Base-by-base conservation (phyloP, 2,888 invertebrate genomes). In the Erpobdella octoculata region DNA sequence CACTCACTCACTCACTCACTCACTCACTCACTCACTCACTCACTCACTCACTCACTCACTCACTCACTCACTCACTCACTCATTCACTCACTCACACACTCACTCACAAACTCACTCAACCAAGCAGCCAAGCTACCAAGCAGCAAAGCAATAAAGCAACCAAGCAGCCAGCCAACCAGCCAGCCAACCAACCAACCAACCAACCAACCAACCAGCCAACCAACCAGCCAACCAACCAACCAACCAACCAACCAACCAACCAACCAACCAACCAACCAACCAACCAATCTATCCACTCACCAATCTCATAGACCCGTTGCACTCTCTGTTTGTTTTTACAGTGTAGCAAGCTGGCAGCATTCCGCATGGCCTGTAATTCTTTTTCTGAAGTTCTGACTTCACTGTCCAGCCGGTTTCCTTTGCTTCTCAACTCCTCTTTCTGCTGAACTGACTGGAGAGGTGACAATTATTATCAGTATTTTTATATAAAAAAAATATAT, bases 381-480 rank as follows among this genome's bases (percentile, higher is more conserved):
- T 36, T 35, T 28, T 69, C 69, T 18, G 35, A n/a, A 53, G 48
- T 28, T 25, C 37, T 69, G 46, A 69, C 53, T 21, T 69, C 33
- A 21, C 12, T 8, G 36, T 53, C 46, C 35, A 69, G 5, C 21
- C 31, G 21, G 46, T 69, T 36, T 1, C 69, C 69, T 48, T 58
- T 69, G n/a, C 12, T 58, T 28, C 46, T 48, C 8, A 69, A 31
- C 33, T 31, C 69, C 58, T 69, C 69, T 36, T 53, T 69, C 21
- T 69, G 58, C 35, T 69, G 31, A 15, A 69, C 46, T 9, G 69
- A 69, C 69, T 69, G 69, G 2, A 25, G n/a, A n/a, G n/a, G n/a
- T n/a, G n/a, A n/a, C 33, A 8, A 8, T 12, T 41, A 41, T 15
- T 41, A n/a, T 41, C 18, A 12, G n/a, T n/a, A 12, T 15, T 41